These are phyloP conservation scores for Alligator mississippiensis DNA, from an alignment of 2,113 vertebrate genomes.

Conservation along the genomic window DNA sequence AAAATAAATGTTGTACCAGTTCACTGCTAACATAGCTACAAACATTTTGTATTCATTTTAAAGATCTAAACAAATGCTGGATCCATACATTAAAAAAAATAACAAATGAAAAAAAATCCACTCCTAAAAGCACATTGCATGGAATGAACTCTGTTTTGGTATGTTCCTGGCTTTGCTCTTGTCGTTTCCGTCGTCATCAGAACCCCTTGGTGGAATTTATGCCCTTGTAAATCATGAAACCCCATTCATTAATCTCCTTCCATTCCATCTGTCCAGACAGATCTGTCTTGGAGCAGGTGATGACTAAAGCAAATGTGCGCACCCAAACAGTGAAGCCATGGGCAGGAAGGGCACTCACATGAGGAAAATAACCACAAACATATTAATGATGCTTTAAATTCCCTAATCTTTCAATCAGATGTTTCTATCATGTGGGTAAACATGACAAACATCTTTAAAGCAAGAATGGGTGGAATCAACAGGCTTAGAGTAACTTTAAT, in stretches of 20 bases:
- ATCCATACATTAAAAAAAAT: slow-evolving; percentile 45
- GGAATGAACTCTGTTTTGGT: background rate
- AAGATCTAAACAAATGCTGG: slow-evolving; percentile 47
- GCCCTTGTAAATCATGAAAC: background rate
- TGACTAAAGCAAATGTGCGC: background rate
- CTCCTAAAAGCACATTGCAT: background rate
- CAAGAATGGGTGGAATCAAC: background rate
- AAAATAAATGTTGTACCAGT: slow-evolving; percentile 25
- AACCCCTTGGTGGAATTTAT: background rate
- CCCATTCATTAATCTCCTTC: background rate
- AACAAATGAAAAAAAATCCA: background rate
- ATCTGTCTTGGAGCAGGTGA: slow-evolving; percentile 12
- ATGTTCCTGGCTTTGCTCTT: background rate
- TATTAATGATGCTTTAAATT: background rate
- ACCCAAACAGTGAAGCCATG: fast-evolving
- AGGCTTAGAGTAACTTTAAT: slow-evolving; percentile 9
- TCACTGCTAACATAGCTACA: slow-evolving; percentile 29
- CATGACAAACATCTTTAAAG: background rate
- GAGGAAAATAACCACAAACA: background rate
- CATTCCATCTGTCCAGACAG: background rate
- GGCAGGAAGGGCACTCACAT: background rate
- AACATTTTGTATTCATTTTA: slow-evolving; percentile 61
- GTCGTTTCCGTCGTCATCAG: slow-evolving; percentile 5
- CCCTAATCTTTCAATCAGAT: background rate
- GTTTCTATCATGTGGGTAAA: background rate